A percentile compares a stretch with the other conserved stretches of the same genome.
Evolutionary conservation across 1,140 invertebrate genomes (phyloP).

Genomic region (Bombus balteatus): DNA sequence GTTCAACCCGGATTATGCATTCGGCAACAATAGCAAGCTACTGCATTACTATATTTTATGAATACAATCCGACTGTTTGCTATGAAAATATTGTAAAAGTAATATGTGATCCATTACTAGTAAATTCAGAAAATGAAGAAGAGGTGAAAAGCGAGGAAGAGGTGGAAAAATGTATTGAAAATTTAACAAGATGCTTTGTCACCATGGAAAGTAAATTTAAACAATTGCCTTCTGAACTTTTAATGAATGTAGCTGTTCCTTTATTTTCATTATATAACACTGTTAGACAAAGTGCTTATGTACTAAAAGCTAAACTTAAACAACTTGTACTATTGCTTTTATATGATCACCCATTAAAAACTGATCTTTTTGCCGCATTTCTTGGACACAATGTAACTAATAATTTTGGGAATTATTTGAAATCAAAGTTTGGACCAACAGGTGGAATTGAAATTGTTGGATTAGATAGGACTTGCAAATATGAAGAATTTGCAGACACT

Average conservation of each 20-base stretch:
- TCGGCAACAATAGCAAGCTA: slow-evolving; percentile 81
- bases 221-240: slow-evolving; percentile 69
- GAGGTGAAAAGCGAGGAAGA: slow-evolving; percentile 67
- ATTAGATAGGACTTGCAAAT: slow-evolving; percentile 48
- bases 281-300: slow-evolving; percentile 72
- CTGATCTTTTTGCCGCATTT: slow-evolving; percentile 72
- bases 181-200: slow-evolving; percentile 77
- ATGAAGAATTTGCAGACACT: slow-evolving; percentile 70
- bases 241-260: slow-evolving; percentile 71
- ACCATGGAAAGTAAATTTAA: slow-evolving; percentile 76
- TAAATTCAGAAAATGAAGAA: slow-evolving; percentile 28
- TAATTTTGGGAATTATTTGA: slow-evolving; percentile 69
- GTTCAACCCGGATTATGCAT: slow-evolving; percentile 79
- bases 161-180: slow-evolving; percentile 76
- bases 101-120: slow-evolving; percentile 77
- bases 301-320: slow-evolving; percentile 70
- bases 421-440: slow-evolving; percentile 74
- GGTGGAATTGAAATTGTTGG: slow-evolving; percentile 75
- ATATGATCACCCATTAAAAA: slow-evolving; percentile 44
- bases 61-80: slow-evolving; percentile 80
- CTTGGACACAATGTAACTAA: slow-evolving; percentile 64
- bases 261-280: slow-evolving; percentile 78
- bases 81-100: slow-evolving; percentile 79
- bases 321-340: slow-evolving; percentile 76
- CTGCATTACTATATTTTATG: slow-evolving; percentile 83